Conservation (phyloP, 2,113 vertebrate species). For the Plectropomus leopardus region DNA sequence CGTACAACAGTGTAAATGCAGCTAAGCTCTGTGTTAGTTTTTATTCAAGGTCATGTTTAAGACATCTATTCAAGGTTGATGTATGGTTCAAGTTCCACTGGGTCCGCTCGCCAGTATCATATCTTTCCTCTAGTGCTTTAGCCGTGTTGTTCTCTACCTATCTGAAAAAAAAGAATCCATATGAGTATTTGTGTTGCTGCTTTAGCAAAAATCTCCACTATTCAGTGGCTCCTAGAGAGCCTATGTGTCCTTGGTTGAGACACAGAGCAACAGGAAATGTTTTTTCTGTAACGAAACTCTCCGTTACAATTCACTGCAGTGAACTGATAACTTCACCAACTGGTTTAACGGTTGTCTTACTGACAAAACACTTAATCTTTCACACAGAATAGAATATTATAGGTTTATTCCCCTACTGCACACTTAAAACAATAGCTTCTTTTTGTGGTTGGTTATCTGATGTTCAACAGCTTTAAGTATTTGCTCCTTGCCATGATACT, state of each 20-base stretch:
- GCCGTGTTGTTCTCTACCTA: constrained; percentile 8
- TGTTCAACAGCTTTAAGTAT: background rate
- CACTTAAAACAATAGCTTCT: background rate
- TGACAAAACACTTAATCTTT: background rate
- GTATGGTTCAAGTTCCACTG: constrained; percentile 18
- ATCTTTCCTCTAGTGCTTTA: constrained; percentile 22
- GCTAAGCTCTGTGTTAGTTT: constrained; percentile 33
- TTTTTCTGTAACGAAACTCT: constrained; percentile 12
- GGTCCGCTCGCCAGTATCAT: constrained; percentile 20
- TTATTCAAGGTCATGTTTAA: constrained; percentile 47
- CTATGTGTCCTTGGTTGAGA: constrained; percentile 28
- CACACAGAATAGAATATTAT: background rate
- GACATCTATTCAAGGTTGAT: constrained; percentile 46
- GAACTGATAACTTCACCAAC: background rate
- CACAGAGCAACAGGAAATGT: background rate
- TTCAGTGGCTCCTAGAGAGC: background rate
- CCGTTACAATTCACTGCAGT: background rate
- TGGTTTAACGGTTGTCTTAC: constrained; percentile 12
- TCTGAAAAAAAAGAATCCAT: background rate
- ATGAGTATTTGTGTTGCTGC: background rate
- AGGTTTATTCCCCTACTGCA: background rate
- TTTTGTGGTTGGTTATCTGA: constrained; percentile 20
- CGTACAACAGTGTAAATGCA: background rate
- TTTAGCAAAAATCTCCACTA: background rate
- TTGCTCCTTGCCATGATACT: background rate